phyloP scores from a whole-genome alignment of 2,113 vertebrate genomes.

The Cairina moschata region DNA sequence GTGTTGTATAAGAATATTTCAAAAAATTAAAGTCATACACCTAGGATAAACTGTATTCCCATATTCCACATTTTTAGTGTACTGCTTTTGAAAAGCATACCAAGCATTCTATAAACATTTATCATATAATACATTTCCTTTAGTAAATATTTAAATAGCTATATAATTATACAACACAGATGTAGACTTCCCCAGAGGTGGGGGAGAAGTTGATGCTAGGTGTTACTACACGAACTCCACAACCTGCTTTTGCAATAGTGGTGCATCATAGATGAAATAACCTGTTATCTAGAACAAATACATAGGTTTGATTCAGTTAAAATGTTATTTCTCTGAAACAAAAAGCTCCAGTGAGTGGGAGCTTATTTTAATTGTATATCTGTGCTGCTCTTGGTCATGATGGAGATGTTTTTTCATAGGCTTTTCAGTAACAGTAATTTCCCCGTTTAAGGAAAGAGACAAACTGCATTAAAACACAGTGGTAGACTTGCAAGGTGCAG shows the following conservation, averaged over 20 bases:
- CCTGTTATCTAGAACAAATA: constrained; percentile 62
- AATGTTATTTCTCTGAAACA: background rate
- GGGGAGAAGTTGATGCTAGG: background rate
- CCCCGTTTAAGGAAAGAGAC: background rate
- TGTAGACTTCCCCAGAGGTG: constrained; percentile 20
- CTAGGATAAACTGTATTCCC: background rate
- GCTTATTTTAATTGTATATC: background rate
- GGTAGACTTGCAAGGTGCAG: background rate
- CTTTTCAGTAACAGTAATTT: background rate
- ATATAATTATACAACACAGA: constrained; percentile 18
- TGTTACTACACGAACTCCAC: background rate
- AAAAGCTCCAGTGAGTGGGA: background rate
- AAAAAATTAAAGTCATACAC: background rate
- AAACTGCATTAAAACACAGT: background rate
- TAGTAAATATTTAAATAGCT: constrained; percentile 58
- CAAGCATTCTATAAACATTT: constrained; percentile 35
- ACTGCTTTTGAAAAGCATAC: background rate
- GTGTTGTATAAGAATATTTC: background rate
- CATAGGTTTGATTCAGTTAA: background rate
- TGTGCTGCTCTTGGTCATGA: background rate
- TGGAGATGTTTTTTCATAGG: background rate
- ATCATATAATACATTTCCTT: constrained; percentile 48
- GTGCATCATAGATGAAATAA: background rate
- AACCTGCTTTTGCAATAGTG: background rate
- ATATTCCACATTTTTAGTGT: background rate